phyloP scores from a whole-genome alignment of 2,113 vertebrate genomes.

The Tragelaphus scriptus region DNA sequence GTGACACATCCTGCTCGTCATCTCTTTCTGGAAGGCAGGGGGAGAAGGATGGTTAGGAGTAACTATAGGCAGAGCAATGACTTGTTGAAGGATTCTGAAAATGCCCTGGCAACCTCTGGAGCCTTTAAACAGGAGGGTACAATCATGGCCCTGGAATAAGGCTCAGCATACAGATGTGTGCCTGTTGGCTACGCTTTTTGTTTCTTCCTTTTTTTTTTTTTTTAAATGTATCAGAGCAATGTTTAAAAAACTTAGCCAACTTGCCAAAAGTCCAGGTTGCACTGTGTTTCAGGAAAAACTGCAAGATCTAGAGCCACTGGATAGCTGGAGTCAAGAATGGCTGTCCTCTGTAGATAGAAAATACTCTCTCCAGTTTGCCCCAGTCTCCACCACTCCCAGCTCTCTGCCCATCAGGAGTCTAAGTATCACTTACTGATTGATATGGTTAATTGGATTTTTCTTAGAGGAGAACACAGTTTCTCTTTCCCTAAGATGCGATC shows the following conservation, averaged over 20 bases:
- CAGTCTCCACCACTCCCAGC: background rate
- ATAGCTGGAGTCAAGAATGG: background rate
- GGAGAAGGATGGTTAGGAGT: slow-evolving; percentile 42
- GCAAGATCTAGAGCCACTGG: background rate
- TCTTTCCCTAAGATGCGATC: background rate
- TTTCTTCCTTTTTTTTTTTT: background rate
- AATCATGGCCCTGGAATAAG: background rate
- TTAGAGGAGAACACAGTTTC: background rate
- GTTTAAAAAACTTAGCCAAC: background rate
- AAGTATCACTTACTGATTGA: background rate
- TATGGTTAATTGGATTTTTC: background rate
- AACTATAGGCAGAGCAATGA: background rate
- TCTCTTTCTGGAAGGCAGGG: slow-evolving; percentile 85
- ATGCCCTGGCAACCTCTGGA: background rate
- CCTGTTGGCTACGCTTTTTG: background rate
- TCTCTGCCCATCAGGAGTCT: background rate
- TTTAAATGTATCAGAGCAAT: background rate
- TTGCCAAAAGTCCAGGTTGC: background rate
- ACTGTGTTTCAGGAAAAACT: background rate
- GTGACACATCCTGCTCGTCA: slow-evolving; percentile 86
- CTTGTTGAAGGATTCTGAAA: background rate
- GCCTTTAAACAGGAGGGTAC: background rate
- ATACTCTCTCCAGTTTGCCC: background rate
- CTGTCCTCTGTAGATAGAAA: background rate
- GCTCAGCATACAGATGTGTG: background rate